Conservation (phyloP, 1,140 invertebrate genomes). For the Stenopsyche tienmushanensis region DNA sequence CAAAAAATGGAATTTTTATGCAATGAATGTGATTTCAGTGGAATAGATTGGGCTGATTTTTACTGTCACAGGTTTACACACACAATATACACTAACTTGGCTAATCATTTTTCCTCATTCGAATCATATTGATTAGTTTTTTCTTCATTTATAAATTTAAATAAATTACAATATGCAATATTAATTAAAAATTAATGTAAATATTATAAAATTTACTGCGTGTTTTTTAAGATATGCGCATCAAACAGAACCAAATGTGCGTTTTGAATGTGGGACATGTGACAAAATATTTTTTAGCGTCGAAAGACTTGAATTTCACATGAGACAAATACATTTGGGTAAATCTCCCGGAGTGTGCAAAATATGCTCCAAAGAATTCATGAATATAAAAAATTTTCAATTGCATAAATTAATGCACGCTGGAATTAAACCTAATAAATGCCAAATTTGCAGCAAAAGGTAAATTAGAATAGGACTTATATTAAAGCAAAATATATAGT, state of each 20-base stretch:
- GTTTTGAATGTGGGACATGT: neutral
- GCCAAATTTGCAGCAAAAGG: neutral
- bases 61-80: neutral
- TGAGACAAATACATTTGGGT: neutral
- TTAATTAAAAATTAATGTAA: neutral
- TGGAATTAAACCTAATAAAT: conserved; percentile 1
- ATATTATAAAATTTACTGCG: neutral
- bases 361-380: neutral
- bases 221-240: neutral
- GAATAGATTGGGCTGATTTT: neutral
- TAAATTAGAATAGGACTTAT: too few species aligned
- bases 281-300: neutral
- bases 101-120: too few species aligned
- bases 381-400: neutral
- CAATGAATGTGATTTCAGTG: neutral
- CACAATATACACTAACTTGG: neutral
- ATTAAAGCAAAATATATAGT: neutral
- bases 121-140: too few species aligned
- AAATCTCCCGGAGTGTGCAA: neutral
- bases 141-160: too few species aligned
- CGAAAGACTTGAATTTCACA: neutral
- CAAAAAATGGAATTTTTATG: neutral
- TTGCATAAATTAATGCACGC: neutral
- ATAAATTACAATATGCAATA: neutral
- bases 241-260: neutral